phyloP scores from a whole-genome alignment of 2,797 vertebrate genomes.

The Salarias fasciatus region DNA sequence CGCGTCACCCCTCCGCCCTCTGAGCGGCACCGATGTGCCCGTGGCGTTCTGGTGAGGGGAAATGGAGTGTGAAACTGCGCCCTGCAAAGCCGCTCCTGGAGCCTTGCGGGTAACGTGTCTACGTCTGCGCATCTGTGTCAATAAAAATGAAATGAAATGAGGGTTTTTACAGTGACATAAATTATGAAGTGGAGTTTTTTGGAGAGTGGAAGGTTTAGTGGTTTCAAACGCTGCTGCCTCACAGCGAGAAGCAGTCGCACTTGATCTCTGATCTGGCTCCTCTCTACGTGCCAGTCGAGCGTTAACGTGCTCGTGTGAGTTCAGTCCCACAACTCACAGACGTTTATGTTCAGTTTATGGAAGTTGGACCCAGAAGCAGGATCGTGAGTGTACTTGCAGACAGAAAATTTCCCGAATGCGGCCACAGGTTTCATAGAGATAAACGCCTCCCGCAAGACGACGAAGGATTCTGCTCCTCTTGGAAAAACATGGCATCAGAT shows the following conservation, averaged over 20 bases:
- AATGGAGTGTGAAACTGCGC: slow-evolving; percentile 74
- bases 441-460: too few species aligned
- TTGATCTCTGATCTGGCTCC: neutral
- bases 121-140: slow-evolving; percentile 43
- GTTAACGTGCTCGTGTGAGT: slow-evolving; percentile 12
- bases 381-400: too few species aligned
- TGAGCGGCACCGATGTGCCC: slow-evolving; percentile 32
- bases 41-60: slow-evolving; percentile 52
- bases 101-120: slow-evolving; percentile 50
- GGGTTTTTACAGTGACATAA: slow-evolving; percentile 52
- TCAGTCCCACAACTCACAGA: too few species aligned
- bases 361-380: too few species aligned
- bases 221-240: slow-evolving; percentile 20
- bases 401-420: too few species aligned
- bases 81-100: slow-evolving; percentile 60
- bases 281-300: slow-evolving; percentile 17
- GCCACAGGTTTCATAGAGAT: too few species aligned
- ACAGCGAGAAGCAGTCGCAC: slow-evolving; percentile 13
- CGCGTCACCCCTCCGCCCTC: slow-evolving; percentile 48
- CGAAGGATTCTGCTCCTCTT: too few species aligned
- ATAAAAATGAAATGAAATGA: slow-evolving; percentile 47
- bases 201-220: slow-evolving; percentile 11
- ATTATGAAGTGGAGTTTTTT: slow-evolving; percentile 44
- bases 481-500: too few species aligned
- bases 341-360: too few species aligned